These are phyloP conservation scores for Eupithecia abbreviata DNA, from an alignment of 2,888 invertebrate species.

Conservation along the genomic window DNA sequence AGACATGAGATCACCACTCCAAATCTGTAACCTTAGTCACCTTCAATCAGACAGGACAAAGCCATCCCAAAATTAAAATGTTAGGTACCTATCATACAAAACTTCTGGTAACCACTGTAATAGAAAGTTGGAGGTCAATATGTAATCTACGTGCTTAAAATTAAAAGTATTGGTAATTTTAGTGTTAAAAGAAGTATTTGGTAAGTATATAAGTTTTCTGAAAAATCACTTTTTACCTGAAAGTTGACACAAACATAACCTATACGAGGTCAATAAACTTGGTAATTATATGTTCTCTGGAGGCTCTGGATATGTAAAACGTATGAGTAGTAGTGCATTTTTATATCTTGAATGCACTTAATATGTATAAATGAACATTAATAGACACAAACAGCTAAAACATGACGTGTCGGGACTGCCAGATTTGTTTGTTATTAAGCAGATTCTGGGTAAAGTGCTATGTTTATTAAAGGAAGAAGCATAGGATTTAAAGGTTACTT, in stretches of 20 bases:
- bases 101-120: not conserved
- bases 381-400: slow-evolving; percentile 42
- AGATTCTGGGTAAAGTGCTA: not conserved
- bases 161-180: not conserved
- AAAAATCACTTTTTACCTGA: not conserved
- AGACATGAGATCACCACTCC: slow-evolving; percentile 58
- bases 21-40: slow-evolving; percentile 42
- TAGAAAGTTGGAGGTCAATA: not conserved
- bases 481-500: slow-evolving; percentile 63
- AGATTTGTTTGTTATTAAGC: slow-evolving; percentile 32
- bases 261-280: slow-evolving; percentile 29
- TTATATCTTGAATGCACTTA: slow-evolving; percentile 6
- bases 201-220: not conserved
- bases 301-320: not conserved
- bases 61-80: slow-evolving; percentile 57
- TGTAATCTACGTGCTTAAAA: not conserved
- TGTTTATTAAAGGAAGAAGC: not conserved
- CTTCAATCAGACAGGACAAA: slow-evolving; percentile 11
- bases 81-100: slow-evolving; percentile 45
- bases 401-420: slow-evolving; percentile 59
- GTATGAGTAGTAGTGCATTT: not conserved
- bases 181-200: not conserved
- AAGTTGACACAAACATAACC: slow-evolving; percentile 42
- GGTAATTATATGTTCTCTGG: not conserved
- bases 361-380: slow-evolving; percentile 11